A percentile compares a stretch with the other conserved stretches of the same genome.
Conservation (phyloP, 1,140 invertebrate species). For the Drosophila ambigua region DNA sequence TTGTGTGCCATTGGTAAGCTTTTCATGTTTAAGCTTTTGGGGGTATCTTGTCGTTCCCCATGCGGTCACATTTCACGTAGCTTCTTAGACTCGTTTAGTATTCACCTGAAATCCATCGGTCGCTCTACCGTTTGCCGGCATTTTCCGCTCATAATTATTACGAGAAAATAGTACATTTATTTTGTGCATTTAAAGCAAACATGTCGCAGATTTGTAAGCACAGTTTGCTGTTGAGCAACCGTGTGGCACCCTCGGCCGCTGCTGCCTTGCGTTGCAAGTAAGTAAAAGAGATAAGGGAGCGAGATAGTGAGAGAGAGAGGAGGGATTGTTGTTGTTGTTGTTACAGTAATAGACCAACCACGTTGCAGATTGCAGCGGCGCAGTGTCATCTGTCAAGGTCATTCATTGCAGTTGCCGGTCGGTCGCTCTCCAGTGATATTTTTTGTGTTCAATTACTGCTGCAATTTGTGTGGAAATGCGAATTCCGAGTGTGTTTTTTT, state of each 20-base stretch:
- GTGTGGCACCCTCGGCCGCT: slow-evolving; percentile 39
- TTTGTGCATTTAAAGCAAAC: slow-evolving; percentile 26
- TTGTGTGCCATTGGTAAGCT: slow-evolving; percentile 2
- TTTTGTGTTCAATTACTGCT: slow-evolving; percentile 36
- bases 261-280: slow-evolving; percentile 64
- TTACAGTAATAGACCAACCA: slow-evolving; percentile 21
- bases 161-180: slow-evolving; percentile 29
- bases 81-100: slow-evolving; percentile 8
- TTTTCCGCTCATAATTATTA: slow-evolving; percentile 26
- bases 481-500: slow-evolving; percentile 22
- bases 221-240: slow-evolving; percentile 61
- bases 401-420: slow-evolving; percentile 71
- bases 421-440: slow-evolving; percentile 1
- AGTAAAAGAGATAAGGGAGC: slow-evolving; percentile 17
- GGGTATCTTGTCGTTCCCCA: slow-evolving; percentile 13
- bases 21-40: background rate
- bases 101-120: slow-evolving; percentile 21
- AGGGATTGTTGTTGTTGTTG: slow-evolving; percentile 13
- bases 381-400: slow-evolving; percentile 78
- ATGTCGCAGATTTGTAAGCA: slow-evolving; percentile 70
- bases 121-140: slow-evolving; percentile 43
- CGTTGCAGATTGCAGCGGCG: slow-evolving; percentile 52
- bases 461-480: slow-evolving; percentile 44
- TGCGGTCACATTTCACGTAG: slow-evolving; percentile 5
- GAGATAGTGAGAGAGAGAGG: slow-evolving; percentile 4